Conservation (phyloP, 2,113 vertebrate genomes). For the Lasiurus cinereus region DNA sequence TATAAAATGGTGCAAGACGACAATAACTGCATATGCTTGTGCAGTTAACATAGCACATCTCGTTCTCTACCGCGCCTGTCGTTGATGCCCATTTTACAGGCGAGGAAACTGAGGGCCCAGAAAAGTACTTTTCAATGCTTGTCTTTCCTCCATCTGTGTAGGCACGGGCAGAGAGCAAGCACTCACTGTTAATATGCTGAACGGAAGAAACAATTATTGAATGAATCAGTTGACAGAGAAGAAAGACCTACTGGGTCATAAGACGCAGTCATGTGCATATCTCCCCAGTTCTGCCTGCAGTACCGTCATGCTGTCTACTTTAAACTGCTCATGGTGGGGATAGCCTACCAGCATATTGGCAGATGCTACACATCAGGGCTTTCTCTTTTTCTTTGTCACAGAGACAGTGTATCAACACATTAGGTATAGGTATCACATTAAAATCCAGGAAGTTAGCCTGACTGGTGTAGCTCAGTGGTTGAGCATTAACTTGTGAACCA, state of each 20-base stretch:
- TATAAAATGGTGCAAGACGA: background rate
- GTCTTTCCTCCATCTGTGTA: background rate
- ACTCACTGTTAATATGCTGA: background rate
- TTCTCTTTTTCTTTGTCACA: background rate
- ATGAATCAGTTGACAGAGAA: background rate
- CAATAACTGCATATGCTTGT: background rate
- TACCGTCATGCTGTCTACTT: background rate
- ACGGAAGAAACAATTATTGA: background rate
- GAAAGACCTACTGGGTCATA: background rate
- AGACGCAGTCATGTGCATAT: fast-evolving
- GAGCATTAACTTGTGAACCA: no score
- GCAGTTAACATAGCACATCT: background rate
- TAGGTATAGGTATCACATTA: background rate
- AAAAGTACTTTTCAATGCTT: background rate
- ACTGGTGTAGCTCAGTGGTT: no score
- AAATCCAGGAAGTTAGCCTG: background rate
- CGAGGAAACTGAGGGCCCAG: background rate
- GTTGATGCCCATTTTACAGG: background rate
- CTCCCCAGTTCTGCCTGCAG: background rate
- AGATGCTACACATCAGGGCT: background rate
- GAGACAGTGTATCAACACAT: background rate
- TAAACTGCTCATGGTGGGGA: background rate
- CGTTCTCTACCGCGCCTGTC: background rate
- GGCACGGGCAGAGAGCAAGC: background rate
- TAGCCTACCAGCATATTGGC: background rate